phyloP scores from a whole-genome alignment of 2,888 invertebrate genomes.

The Sminthurides aquaticus region DNA sequence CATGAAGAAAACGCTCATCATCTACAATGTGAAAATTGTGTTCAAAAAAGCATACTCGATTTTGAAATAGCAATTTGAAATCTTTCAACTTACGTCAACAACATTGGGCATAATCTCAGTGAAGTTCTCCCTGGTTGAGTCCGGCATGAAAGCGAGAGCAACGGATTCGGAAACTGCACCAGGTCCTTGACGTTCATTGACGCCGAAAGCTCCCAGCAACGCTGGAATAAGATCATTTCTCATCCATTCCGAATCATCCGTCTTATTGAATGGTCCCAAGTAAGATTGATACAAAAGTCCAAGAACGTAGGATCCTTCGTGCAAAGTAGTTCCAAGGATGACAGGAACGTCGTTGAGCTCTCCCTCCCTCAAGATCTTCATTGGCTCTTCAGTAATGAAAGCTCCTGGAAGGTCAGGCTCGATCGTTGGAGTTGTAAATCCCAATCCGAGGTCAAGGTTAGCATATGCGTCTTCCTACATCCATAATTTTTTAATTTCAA shows the following conservation, averaged over 20 bases:
- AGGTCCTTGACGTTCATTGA: constrained; percentile 13
- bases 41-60: too few species aligned
- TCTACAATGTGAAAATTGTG: background rate
- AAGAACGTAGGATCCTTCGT: constrained; percentile 27
- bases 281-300: constrained; percentile 22
- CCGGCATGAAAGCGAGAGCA: constrained; percentile 26
- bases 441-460: constrained; percentile 21
- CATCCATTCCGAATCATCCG: constrained; percentile 24
- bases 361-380: constrained; percentile 23
- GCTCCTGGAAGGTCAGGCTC: constrained; percentile 32
- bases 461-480: constrained; percentile 14
- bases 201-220: constrained; percentile 19
- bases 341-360: constrained; percentile 27
- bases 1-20: constrained; percentile 36
- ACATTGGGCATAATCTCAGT: constrained; percentile 30
- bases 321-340: constrained; percentile 27
- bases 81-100: constrained; percentile 29
- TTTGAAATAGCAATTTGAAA: too few species aligned
- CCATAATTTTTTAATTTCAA: background rate
- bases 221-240: constrained; percentile 23
- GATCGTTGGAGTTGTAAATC: constrained; percentile 22
- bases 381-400: constrained; percentile 26
- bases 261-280: constrained; percentile 14
- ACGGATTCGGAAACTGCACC: constrained; percentile 18
- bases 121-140: constrained; percentile 23